phyloP scores from a whole-genome alignment of 2,113 vertebrate species.

The Malurus alboscapulatus region DNA sequence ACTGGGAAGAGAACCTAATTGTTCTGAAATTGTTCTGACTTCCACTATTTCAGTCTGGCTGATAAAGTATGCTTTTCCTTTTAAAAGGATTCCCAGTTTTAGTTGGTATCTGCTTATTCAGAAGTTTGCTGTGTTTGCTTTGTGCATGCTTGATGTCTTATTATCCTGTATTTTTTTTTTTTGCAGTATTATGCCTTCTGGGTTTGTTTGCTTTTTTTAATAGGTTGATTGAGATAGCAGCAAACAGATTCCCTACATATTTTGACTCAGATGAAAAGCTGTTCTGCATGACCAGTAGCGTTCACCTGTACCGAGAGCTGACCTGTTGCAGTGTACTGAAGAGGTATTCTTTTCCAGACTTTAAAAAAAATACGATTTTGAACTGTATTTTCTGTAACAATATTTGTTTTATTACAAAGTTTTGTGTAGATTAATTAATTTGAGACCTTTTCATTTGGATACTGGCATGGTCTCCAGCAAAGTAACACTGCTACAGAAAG shows the following conservation, averaged over 20 bases:
- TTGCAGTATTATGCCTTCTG: background rate
- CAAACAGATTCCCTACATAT: constrained; percentile 75
- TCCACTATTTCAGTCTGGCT: background rate
- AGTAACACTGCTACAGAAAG: background rate
- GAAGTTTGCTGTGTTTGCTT: background rate
- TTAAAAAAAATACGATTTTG: background rate
- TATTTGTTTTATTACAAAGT: background rate
- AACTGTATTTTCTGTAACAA: background rate
- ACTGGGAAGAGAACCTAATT: background rate
- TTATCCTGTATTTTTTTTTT: background rate
- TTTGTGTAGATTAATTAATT: background rate
- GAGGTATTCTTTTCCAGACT: constrained; percentile 65
- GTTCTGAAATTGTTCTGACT: background rate
- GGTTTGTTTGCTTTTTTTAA: background rate
- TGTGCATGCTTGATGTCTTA: background rate
- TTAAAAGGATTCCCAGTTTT: background rate
- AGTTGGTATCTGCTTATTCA: background rate
- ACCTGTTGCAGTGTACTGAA: constrained; percentile 79
- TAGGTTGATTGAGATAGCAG: constrained; percentile 83
- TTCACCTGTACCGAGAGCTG: constrained; percentile 81
- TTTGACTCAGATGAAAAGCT: constrained; percentile 78
- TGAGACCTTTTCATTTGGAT: background rate
- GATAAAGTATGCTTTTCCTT: background rate
- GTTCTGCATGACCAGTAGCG: constrained; percentile 71
- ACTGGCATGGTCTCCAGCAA: background rate